Evolutionary conservation across 1,140 invertebrate species (phyloP), one percentile per base, ranked within the genome.

Genomic region (Meteorus sp.): DNA sequence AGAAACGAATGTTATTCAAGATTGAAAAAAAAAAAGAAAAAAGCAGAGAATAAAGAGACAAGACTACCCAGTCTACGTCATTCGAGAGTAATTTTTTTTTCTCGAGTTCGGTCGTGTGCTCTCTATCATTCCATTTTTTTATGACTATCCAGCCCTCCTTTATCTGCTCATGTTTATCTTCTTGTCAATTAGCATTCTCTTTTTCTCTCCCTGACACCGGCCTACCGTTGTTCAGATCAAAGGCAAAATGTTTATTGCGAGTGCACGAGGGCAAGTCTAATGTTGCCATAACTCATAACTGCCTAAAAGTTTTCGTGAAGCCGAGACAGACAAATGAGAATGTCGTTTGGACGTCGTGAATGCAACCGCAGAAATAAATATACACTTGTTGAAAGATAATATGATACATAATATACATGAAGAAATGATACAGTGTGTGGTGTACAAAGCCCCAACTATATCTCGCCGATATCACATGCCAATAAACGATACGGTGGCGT

Each of bases 171-270:
- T 56, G 57, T 63, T 59, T 53, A 63, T 63, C 61, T 59, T 13
- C 55, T 27, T 23, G 53, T 63, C 61, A 63, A 63, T 63, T 63
- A 63, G 53, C 52, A 63, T 56, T 55, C 33, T 29, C 31, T 45
- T 22, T 53, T 29, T n/a, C n/a, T n/a, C n/a, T n/a, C n/a, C n/a
- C n/a, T n/a, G n/a, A n/a, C n/a, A n/a, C n/a, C n/a, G n/a, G n/a
- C n/a, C n/a, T n/a, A n/a, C n/a, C n/a, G n/a, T n/a, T n/a, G 29
- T 56, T 41, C 39, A 29, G 45, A 44, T 37, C 54, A 47, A 50
- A 55, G 47, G 55, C 53, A 39, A 56, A 50, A 48, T 48, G 35
- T 20, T 23, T 22, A 23, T 44, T 41, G 4, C 39, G 22, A 23
- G 8, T 23, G 39, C 23, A 19, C 13, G 19, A 54, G 35, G 17